Percentiles rank a stretch among this genome's conserved stretches.
These are phyloP conservation scores for Nebria ingens DNA, from an alignment of 1,140 invertebrate genomes.

Conservation along the genomic window DNA sequence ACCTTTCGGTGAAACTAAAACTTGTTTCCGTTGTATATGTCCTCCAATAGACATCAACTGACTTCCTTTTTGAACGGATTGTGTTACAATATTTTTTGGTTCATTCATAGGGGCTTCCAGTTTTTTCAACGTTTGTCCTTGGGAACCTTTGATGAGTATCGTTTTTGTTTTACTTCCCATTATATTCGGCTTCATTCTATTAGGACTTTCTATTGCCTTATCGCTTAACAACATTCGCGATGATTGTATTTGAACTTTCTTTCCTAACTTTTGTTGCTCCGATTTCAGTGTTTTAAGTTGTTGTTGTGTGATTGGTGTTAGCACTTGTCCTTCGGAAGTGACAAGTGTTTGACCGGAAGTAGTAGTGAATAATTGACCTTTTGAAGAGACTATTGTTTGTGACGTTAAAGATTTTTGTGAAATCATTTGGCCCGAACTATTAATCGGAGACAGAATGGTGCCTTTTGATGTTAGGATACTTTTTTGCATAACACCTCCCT, in stretches of 20 bases:
- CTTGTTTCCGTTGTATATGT: neutral
- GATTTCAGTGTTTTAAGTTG: conserved; percentile 32
- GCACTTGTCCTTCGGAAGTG: conserved; percentile 34
- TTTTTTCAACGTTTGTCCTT: conserved; percentile 27
- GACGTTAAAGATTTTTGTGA: conserved; percentile 25
- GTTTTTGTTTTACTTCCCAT: conserved; percentile 24
- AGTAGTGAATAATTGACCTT: conserved; percentile 26
- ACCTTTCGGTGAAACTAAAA: conserved; percentile 4
- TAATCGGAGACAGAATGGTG: conserved; percentile 37
- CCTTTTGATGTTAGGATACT: conserved; percentile 39
- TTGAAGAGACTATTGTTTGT: conserved; percentile 39
- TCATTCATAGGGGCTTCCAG: conserved; percentile 14
- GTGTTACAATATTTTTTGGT: neutral
- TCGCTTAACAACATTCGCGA: neutral
- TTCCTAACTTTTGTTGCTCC: conserved; percentile 15
- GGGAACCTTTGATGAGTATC: conserved; percentile 28
- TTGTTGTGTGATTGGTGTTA: conserved; percentile 37
- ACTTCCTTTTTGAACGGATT: neutral
- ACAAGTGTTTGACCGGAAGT: conserved; percentile 21
- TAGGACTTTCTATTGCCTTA: conserved; percentile 7
- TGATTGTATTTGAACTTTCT: neutral
- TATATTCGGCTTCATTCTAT: conserved; percentile 13
- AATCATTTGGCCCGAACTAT: conserved; percentile 22
- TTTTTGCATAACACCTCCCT: conserved; percentile 18
- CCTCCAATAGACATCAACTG: neutral